Evolutionary conservation across 2,888 invertebrate species (phyloP).

Genomic region (Argyresthia albistria): DNA sequence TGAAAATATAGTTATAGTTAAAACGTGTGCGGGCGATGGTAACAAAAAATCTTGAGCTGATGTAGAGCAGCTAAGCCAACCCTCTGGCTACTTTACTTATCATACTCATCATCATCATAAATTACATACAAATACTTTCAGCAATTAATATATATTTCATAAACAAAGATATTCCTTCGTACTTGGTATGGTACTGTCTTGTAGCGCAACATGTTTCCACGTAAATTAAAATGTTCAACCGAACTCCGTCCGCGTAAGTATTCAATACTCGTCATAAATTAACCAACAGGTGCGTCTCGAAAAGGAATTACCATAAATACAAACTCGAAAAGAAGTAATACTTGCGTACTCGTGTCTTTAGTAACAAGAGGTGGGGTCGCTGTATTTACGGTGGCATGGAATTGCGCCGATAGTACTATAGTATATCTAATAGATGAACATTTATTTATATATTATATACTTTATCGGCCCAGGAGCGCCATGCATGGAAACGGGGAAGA

Average conservation of each 20-base stretch:
- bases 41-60: not conserved
- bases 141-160: not conserved
- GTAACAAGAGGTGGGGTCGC: no score
- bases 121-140: not conserved
- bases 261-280: constrained; percentile 34
- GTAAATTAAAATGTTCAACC: not conserved
- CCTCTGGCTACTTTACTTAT: not conserved
- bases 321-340: no score
- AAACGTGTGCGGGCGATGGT: not conserved
- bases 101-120: not conserved
- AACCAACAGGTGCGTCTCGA: constrained; percentile 36
- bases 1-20: not conserved
- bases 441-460: no score
- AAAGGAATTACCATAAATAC: constrained; percentile 32
- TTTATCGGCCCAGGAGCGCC: no score
- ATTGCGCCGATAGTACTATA: no score
- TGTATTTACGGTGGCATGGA: no score
- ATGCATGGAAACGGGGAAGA: no score
- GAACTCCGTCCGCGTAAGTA: constrained; percentile 20
- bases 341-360: no score
- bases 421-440: no score
- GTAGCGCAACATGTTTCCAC: not conserved
- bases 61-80: not conserved
- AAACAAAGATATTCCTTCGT: not conserved
- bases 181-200: no score